Evolutionary conservation across 2,888 invertebrate genomes (phyloP).

Genomic region (Mimachlamys varia): DNA sequence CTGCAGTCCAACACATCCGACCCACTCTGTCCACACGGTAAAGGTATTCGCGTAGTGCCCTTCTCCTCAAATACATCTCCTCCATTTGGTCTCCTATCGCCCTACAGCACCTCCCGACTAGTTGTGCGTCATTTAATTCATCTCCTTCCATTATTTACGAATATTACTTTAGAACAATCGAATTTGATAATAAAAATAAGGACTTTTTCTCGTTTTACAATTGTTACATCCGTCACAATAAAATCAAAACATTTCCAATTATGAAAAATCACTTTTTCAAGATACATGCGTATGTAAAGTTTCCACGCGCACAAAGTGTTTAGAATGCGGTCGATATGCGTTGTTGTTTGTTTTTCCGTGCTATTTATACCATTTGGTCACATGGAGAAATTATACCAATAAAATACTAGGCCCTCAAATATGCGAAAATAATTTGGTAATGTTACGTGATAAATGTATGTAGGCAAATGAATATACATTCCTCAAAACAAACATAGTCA

Average conservation of each 20-base stretch:
- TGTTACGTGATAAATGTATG: background rate
- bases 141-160: background rate
- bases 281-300: background rate
- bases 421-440: background rate
- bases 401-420: background rate
- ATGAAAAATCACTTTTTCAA: background rate
- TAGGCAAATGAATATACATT: too few species aligned
- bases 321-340: conserved; percentile 24
- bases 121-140: conserved; percentile 9
- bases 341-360: conserved; percentile 19
- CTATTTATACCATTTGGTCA: conserved; percentile 29
- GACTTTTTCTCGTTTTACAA: background rate
- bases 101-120: background rate
- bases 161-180: background rate
- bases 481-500: too few species aligned
- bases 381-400: conserved; percentile 25
- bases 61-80: background rate
- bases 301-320: background rate
- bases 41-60: background rate
- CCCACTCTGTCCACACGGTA: background rate
- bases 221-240: background rate
- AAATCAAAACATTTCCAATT: background rate
- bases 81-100: background rate
- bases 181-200: background rate
- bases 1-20: background rate